Base-by-base conservation (phyloP, 2,888 invertebrate genomes). In the Cepaea hortensis region DNA sequence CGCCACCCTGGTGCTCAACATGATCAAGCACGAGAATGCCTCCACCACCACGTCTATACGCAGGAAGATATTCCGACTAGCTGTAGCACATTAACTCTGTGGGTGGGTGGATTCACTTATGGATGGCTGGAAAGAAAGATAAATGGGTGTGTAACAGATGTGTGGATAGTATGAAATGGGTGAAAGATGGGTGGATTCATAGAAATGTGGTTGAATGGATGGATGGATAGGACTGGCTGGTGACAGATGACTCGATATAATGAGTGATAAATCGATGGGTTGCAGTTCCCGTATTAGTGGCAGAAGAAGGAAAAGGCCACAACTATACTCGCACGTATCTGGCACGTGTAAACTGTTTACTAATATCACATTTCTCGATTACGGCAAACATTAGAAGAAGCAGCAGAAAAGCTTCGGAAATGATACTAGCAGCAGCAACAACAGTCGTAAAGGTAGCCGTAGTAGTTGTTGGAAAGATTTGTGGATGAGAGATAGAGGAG, bases 1-100 rank as follows among this genome's bases (percentile, higher is more conserved):
- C 70, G 86, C 89, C 11, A 90, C 90, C 0, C 88, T 90, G 68
- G 89, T 90, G 4, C 87, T 89, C 9, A 89, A 86, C 80, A 79
- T 88, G 15, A 62, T 81, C 46, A 85, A 85, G 81, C 55, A 85
- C 23, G 85, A 85, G 70, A 81, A 85, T n/a, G 81, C 81, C 11
- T 85, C 85, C 46, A 85, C 85, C 5, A 81, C 75, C 3, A 62
- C 85, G n/a, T 85, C 85, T 13, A 81, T n/a, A 9, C 50, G 85
- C 0, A 13, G 85, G 55, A 62, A 73, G 65, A 81, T 85, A 23
- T 61, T 85, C 1, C 61, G 85, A 11, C 55, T 55, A 35, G 68
- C 23, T 20, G 46, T 35, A 35, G 46, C 46, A 13, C 46, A 35
- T 55, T 83, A 72, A 62, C 3, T 23, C 3, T 46, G n/a, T 15